Evolutionary conservation across 2,888 invertebrate genomes (phyloP).

Genomic region (Nemotelus nigrinus): DNA sequence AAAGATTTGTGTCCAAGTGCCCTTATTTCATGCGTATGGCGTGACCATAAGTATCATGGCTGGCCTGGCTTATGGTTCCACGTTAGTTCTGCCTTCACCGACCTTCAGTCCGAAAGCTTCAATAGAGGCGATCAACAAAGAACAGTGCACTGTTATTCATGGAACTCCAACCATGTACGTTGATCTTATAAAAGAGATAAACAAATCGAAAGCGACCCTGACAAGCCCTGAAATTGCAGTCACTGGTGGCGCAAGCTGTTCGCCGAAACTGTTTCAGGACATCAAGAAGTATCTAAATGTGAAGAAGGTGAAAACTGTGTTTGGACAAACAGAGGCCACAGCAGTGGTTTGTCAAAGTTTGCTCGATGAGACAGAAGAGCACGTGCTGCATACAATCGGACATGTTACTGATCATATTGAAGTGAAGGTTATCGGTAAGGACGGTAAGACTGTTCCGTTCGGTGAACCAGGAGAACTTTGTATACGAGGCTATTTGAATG

Average conservation of each 20-base stretch:
- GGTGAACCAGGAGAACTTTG: constrained; percentile 79
- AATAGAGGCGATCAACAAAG: constrained; percentile 71
- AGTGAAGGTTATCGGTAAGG: constrained; percentile 70
- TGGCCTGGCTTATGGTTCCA: constrained; percentile 70
- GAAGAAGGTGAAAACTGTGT: constrained; percentile 67
- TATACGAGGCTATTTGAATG: constrained; percentile 74
- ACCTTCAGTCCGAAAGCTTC: constrained; percentile 72
- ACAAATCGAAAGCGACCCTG: constrained; percentile 61
- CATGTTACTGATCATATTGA: constrained; percentile 69
- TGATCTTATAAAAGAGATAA: constrained; percentile 71
- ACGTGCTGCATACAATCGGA: constrained; percentile 68
- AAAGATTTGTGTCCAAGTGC: constrained; percentile 73
- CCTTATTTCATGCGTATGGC: constrained; percentile 86
- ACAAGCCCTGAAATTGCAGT: constrained; percentile 68
- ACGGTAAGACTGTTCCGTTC: constrained; percentile 72
- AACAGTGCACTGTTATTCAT: constrained; percentile 77
- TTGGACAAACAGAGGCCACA: constrained; percentile 71
- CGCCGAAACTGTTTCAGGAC: constrained; percentile 69
- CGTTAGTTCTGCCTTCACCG: constrained; percentile 70
- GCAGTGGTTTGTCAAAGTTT: constrained; percentile 68
- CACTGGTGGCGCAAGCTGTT: constrained; percentile 79
- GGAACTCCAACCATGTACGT: constrained; percentile 91
- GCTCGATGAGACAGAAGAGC: constrained; percentile 64
- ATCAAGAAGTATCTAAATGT: constrained; percentile 66
- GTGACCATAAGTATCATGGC: constrained; percentile 71